Percentiles rank a stretch among this genome's conserved stretches.
Conservation (phyloP, 2,888 invertebrate genomes). For the Nymphalis urticae region DNA sequence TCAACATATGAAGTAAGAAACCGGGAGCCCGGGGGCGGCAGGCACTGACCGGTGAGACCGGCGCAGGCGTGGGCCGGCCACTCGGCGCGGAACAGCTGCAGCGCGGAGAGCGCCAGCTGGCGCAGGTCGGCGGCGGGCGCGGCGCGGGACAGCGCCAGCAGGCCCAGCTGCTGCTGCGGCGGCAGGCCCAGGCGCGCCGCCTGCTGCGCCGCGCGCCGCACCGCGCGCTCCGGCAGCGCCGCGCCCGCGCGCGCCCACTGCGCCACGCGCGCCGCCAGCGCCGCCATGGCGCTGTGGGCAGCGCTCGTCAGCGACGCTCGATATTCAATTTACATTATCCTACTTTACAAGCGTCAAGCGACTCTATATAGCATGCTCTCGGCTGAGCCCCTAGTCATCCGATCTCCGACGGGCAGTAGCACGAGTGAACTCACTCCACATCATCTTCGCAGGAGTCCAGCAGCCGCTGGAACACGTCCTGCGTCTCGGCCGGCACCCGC, state of each 20-base stretch:
- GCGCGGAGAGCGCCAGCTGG: slow-evolving; percentile 55
- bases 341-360: no score
- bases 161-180: slow-evolving; percentile 58
- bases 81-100: slow-evolving; percentile 56
- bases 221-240: slow-evolving; percentile 53
- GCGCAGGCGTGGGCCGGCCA: slow-evolving; percentile 53
- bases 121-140: slow-evolving; percentile 48
- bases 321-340: no score
- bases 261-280: slow-evolving; percentile 51
- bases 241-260: slow-evolving; percentile 48
- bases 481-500: slow-evolving; percentile 43
- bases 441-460: slow-evolving; percentile 27
- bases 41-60: slow-evolving; percentile 52
- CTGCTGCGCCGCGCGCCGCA: slow-evolving; percentile 45
- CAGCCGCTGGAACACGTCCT: slow-evolving; percentile 41
- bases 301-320: not conserved
- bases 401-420: not conserved
- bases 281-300: slow-evolving; percentile 52
- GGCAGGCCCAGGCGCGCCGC: slow-evolving; percentile 51
- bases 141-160: slow-evolving; percentile 52
- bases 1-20: no score
- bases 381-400: no score
- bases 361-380: no score
- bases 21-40: no score
- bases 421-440: slow-evolving; percentile 36